Conservation (phyloP, 2,113 vertebrate genomes). For the Sphyrna mokarran region DNA sequence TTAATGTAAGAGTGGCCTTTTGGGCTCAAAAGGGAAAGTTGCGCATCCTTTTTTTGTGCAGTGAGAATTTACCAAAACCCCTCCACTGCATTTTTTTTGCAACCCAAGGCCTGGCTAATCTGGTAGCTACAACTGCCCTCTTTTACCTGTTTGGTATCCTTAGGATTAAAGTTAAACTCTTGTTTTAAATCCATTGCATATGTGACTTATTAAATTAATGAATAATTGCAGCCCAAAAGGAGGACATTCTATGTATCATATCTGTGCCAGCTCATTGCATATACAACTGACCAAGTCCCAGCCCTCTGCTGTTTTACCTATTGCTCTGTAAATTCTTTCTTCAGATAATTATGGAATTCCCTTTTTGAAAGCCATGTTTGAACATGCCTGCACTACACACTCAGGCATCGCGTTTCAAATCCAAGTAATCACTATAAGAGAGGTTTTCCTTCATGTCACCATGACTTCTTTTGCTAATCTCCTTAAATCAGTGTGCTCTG, state of each 20-base stretch:
- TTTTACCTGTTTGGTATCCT: not conserved
- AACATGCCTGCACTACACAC: not conserved
- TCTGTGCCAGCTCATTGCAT: too few relatives aligned
- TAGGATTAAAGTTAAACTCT: not conserved
- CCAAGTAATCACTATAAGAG: too few relatives aligned
- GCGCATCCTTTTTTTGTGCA: not conserved
- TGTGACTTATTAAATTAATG: not conserved
- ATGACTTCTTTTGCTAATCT: not conserved
- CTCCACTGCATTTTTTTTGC: not conserved
- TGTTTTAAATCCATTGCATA: accelerated
- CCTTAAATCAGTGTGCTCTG: not conserved
- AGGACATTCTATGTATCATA: not conserved
- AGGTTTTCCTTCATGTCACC: not conserved
- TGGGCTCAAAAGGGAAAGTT: not conserved
- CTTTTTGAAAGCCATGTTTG: not conserved
- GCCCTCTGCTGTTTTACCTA: too few relatives aligned
- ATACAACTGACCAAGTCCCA: too few relatives aligned
- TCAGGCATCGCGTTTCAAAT: too few relatives aligned
- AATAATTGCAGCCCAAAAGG: not conserved
- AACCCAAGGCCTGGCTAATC: not conserved
- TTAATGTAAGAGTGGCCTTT: not conserved
- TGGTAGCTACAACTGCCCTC: slow-evolving; percentile 29
- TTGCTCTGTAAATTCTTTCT: not conserved
- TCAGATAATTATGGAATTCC: not conserved
- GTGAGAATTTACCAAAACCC: not conserved